phyloP scores from a whole-genome alignment of 2,797 vertebrate species.

The Notolabrus celidotus region DNA sequence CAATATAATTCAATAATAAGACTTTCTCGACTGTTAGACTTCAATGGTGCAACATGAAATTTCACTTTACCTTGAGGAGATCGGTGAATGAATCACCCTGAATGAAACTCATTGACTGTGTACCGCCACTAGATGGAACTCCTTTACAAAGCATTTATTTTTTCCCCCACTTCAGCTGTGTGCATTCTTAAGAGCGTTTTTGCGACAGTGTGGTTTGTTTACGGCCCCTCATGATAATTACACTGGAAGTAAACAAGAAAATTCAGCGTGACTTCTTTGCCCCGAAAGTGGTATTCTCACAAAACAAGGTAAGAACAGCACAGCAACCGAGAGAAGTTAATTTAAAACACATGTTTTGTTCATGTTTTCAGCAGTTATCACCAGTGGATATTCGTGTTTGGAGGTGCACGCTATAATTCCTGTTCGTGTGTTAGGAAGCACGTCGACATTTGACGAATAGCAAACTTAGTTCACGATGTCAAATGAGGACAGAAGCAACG shows the following conservation, averaged over 20 bases:
- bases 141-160: neutral
- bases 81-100: constrained; percentile 56
- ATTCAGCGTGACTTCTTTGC: neutral
- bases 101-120: constrained; percentile 24
- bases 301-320: constrained; percentile 8
- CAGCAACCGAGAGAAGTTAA: fast-evolving
- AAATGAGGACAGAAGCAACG: too few species aligned
- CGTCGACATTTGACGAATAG: neutral
- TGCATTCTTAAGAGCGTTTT: constrained; percentile 18
- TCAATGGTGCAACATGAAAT: neutral
- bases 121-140: constrained; percentile 56
- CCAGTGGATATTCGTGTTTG: neutral
- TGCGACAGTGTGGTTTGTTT: constrained; percentile 66
- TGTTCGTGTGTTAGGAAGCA: constrained; percentile 27
- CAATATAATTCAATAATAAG: too few species aligned
- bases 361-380: neutral
- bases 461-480: too few species aligned
- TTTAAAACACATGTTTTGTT: neutral
- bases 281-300: neutral
- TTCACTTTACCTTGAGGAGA: neutral
- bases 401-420: neutral
- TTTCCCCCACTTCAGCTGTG: too few species aligned
- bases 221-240: constrained; percentile 25
- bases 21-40: too few species aligned
- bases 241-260: constrained; percentile 59